Base-by-base conservation (phyloP, 2,113 vertebrate species). In the Nannobrachium achirus region DNA sequence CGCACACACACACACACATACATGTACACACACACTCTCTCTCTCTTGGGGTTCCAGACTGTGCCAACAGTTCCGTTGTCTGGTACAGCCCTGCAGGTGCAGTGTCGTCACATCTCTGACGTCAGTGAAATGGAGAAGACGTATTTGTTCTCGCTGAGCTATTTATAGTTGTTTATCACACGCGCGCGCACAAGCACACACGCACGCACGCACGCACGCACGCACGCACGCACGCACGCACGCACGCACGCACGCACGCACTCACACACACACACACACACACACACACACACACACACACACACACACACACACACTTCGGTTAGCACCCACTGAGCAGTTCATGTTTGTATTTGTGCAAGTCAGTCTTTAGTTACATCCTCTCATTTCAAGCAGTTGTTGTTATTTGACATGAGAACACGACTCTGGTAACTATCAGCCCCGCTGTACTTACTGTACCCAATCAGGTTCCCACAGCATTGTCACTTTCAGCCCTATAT, bases 141-240 rank as follows among this genome's bases (percentile, higher is more conserved):
- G 38, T 46, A 20, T 64, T 58, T 63, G 42, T 70, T 16, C 20
- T 63, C 45, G 38, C 41, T 63, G 8, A 25, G 59, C 13, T 38
- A 48, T 62, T 48, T 62, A 16, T 49, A 39, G 60, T 7, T 33
- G 4, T 38, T 46, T 33, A 33, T 33, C 11, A 44, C 2, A 45
- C 41, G 45, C 18, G 19, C 41, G 45, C 41, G 25, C 40, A 25
- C 40, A 44, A 19, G 11, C 20, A 55, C 10, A 7, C 14, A 7
- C 11, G 6, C 52, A 25, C 13, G 11, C 16, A 33, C 25, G 6
- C 25, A 33, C 25, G 6, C 25, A 33, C 25, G 6, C 25, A 33
- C 25, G 6, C 25, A 33, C 1, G n/a, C 14, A 7, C 11, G 6
- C 52, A 25, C 13, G 11, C 16, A 33, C 25, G 6, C 25, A 33